A percentile compares a stretch with the other conserved stretches of the same genome.
phyloP scores from a whole-genome alignment of 1,140 invertebrate species.

The Drosophila sproati region DNA sequence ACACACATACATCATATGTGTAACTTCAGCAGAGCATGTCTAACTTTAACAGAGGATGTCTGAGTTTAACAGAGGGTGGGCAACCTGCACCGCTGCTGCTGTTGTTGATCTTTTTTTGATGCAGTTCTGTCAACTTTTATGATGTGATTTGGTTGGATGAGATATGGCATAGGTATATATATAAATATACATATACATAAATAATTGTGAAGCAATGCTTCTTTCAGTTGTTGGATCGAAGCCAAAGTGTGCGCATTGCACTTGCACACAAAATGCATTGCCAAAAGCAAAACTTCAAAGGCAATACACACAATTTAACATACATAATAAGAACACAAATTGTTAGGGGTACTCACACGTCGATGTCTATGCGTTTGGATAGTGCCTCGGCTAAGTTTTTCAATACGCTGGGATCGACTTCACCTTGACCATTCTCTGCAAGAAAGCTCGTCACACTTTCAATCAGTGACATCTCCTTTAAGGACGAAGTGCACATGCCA shows the following conservation, averaged over 20 bases:
- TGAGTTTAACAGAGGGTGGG: background rate
- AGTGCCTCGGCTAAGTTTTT: conserved; percentile 67
- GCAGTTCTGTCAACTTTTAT: conserved; percentile 17
- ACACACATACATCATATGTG: conserved; percentile 4
- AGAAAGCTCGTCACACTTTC: conserved; percentile 73
- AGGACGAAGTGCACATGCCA: conserved; percentile 59
- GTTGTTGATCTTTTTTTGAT: conserved; percentile 29
- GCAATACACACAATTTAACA: background rate
- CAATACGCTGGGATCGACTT: conserved; percentile 61
- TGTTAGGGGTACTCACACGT: conserved; percentile 57
- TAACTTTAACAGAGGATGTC: background rate
- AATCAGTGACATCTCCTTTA: conserved; percentile 67
- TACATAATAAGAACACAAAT: conserved; percentile 34
- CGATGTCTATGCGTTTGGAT: conserved; percentile 66
- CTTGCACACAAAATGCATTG: conserved; percentile 40
- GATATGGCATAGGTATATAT: conserved; percentile 11
- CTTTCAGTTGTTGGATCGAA: conserved; percentile 38
- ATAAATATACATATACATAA: background rate
- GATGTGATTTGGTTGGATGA: conserved; percentile 17
- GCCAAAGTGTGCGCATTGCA: conserved; percentile 46
- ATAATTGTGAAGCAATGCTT: conserved; percentile 14
- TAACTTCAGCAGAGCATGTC: background rate
- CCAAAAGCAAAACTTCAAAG: conserved; percentile 51
- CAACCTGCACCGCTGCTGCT: conserved; percentile 7
- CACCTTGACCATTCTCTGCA: conserved; percentile 67